Evolutionary conservation across 2,113 vertebrate species (phyloP), one percentile per base, ranked within the genome.

Genomic region (Heterochromis multidens): DNA sequence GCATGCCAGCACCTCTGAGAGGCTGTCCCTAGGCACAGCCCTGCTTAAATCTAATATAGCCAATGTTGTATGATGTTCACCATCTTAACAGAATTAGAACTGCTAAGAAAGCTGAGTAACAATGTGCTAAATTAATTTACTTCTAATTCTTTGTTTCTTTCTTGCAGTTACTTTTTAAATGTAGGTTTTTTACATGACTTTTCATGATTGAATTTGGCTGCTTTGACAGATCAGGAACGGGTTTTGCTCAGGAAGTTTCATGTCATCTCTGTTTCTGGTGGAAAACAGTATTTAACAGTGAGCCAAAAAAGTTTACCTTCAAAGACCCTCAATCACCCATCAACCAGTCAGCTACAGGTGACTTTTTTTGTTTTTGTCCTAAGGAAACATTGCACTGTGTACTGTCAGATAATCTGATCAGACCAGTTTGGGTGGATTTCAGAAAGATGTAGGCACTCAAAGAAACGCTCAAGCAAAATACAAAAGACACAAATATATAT

Each of bases 221-320:
- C 84, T 77, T 52, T 29, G 23, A 60, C 58, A 94, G 94, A 57
- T 52, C 90, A 92, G 57, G 85, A 91, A 46, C 90, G 86, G n/a
- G 94, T 94, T 56, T 77, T 93, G 54, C 25, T 29, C 12, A 88
- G 19, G 37, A 84, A 77, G n/a, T 35, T 72, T 31, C 94, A 95
- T 59, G 31, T 3, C 4, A 37, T 94, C 13, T 31, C n/a, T 1
- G 23, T 93, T n/a, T 61, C 83, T 13, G 8, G 1, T 29, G 76
- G 87, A 25, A 54, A 89, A 1, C 3, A 90, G 3, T 4, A 9
- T 3, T 79, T 94, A 14, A 79, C 33, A 1, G 56, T 94, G 35
- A 85, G 65, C 6, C 33, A 8, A 8, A 60, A 86, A 14, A 54
- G n/a, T n/a, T 21, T 25, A 2, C 17, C 63, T 29, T 6, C 40